Evolutionary conservation across 2,888 invertebrate species (phyloP).

Genomic region (Zootermopsis nevadensis): DNA sequence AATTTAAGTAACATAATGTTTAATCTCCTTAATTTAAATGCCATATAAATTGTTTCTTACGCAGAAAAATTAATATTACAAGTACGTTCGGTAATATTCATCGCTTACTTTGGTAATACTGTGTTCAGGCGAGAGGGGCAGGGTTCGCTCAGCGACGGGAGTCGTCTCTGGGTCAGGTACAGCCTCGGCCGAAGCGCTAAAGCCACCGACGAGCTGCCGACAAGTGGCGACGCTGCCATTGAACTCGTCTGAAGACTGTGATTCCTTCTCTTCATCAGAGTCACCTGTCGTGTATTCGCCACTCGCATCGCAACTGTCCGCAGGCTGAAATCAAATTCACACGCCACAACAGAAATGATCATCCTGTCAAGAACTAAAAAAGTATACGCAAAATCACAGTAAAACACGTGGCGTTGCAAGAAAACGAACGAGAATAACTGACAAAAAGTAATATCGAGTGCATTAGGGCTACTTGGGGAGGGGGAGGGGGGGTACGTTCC

Average conservation of each 20-base stretch:
- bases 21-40: no score
- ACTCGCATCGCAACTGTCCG: conserved; percentile 88
- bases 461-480: no score
- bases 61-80: no score
- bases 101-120: conserved; percentile 32
- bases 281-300: conserved; percentile 87
- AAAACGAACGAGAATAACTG: no score
- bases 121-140: conserved; percentile 57
- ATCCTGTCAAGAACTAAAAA: no score
- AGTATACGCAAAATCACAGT: no score
- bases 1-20: no score
- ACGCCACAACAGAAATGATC: neutral
- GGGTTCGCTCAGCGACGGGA: conserved; percentile 54
- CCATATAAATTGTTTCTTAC: no score
- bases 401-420: no score
- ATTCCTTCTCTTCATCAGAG: conserved; percentile 74
- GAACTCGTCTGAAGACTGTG: conserved; percentile 81
- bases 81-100: no score
- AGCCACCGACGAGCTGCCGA: conserved; percentile 63
- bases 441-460: no score
- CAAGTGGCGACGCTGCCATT: conserved; percentile 76
- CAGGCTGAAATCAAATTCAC: conserved; percentile 63
- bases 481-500: no score
- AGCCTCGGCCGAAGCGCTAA: conserved; percentile 55
- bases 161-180: conserved; percentile 49